Conservation (phyloP, 1,140 invertebrate species). For the Drosophila rhopaloa region DNA sequence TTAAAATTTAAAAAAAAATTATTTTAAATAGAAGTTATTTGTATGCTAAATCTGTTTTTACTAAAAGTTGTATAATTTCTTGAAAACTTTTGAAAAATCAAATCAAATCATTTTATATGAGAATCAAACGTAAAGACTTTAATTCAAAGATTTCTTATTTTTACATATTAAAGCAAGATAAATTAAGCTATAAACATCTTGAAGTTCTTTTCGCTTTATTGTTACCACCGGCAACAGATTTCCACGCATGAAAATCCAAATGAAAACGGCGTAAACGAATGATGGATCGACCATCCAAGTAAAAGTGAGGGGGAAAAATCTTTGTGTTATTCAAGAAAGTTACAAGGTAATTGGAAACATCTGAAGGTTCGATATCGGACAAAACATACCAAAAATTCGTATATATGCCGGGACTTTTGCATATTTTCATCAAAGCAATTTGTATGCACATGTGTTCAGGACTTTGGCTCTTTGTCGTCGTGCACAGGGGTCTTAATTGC, state of each 20-base stretch:
- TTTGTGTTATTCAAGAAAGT: constrained; percentile 2
- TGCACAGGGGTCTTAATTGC: constrained; percentile 55
- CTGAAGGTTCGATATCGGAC: constrained; percentile 14
- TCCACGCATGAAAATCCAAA: constrained; percentile 37
- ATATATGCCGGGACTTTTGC: constrained; percentile 32
- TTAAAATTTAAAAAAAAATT: too few species aligned
- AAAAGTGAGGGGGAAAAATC: constrained; percentile 1
- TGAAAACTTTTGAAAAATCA: too few species aligned
- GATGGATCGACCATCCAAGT: constrained; percentile 23
- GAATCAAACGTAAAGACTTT: too few species aligned
- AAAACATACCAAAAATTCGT: constrained; percentile 8
- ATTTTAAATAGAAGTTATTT: too few species aligned
- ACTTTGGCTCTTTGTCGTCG: constrained; percentile 29
- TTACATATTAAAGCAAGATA: background rate
- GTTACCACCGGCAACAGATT: constrained; percentile 33
- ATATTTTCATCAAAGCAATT: constrained; percentile 58
- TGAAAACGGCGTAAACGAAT: constrained; percentile 34
- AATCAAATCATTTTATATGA: too few species aligned
- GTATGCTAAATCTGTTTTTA: too few species aligned
- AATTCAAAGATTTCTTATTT: too few species aligned
- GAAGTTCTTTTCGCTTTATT: constrained; percentile 20
- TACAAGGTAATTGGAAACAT: constrained; percentile 22
- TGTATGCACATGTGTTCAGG: constrained; percentile 41
- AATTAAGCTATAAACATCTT: constrained; percentile 14
- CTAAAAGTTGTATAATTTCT: too few species aligned